phyloP scores from a whole-genome alignment of 2,113 vertebrate species.

The Hirundichthys speculiger region DNA sequence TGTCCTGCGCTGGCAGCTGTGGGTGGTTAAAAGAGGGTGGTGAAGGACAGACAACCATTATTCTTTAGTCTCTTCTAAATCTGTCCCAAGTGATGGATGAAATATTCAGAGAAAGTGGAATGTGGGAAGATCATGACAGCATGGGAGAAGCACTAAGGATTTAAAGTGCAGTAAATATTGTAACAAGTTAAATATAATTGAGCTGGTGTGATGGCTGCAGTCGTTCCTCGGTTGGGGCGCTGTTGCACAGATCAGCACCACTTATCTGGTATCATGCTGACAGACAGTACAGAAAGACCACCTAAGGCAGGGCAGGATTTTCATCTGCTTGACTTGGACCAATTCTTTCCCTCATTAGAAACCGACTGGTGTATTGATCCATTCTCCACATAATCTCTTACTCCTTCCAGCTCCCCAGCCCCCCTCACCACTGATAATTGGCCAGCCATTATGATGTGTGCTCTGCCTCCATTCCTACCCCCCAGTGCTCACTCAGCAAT shows the following conservation, averaged over 20 bases:
- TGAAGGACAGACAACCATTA: slow-evolving; percentile 70
- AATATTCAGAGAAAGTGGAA: slow-evolving; percentile 63
- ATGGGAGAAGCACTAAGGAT: slow-evolving; percentile 26
- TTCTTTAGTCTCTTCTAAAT: slow-evolving; percentile 63
- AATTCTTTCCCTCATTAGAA: slow-evolving; percentile 79
- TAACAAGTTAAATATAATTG: slow-evolving; percentile 23
- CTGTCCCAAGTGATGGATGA: slow-evolving; percentile 56
- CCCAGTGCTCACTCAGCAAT: slow-evolving; percentile 55
- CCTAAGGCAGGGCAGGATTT: slow-evolving; percentile 62
- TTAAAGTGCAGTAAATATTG: slow-evolving; percentile 24
- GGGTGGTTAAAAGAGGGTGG: slow-evolving; percentile 67
- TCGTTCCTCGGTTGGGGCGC: slow-evolving; percentile 21
- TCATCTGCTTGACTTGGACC: slow-evolving; percentile 78
- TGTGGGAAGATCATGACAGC: slow-evolving; percentile 39
- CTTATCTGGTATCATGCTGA: slow-evolving; percentile 15
- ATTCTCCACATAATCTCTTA: slow-evolving; percentile 66
- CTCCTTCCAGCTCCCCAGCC: slow-evolving; percentile 48
- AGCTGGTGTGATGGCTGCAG: slow-evolving; percentile 7
- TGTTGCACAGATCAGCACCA: slow-evolving; percentile 26
- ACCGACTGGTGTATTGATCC: slow-evolving; percentile 80
- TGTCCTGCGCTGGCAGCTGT: slow-evolving; percentile 76
- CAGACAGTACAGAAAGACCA: slow-evolving; percentile 47
- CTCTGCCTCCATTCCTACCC: slow-evolving; percentile 35
- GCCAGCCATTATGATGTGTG: slow-evolving; percentile 66
- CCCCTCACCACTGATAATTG: slow-evolving; percentile 67